Conservation (phyloP, 2,797 vertebrate species). For the Babyrousa celebensis region DNA sequence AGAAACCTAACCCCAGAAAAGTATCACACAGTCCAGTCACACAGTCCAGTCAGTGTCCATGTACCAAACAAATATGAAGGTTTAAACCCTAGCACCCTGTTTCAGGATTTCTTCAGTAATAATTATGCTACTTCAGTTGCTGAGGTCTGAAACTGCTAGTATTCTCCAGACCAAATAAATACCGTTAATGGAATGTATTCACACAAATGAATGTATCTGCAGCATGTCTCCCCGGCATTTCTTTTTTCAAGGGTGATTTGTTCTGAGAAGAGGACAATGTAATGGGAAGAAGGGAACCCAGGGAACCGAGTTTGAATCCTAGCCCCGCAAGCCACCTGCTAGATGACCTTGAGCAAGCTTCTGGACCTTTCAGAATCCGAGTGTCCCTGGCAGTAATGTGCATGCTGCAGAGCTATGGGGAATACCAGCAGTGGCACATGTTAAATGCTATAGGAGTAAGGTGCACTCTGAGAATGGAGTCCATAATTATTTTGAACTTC, state of each 20-base stretch:
- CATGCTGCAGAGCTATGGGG: background rate
- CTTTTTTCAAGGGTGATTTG: background rate
- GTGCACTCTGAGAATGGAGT: background rate
- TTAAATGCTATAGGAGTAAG: background rate
- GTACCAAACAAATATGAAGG: background rate
- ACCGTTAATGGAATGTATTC: background rate
- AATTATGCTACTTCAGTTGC: background rate
- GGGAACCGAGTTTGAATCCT: background rate
- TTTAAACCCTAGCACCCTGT: background rate
- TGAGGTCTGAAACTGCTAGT: background rate
- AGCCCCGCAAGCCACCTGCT: background rate
- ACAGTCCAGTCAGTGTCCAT: background rate
- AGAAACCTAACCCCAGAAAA: background rate
- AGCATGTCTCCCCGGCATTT: background rate
- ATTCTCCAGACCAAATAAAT: constrained; percentile 15
- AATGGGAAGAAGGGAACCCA: background rate
- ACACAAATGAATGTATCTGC: background rate
- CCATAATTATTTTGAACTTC: background rate
- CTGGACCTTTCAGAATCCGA: background rate
- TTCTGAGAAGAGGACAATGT: background rate
- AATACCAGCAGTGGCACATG: background rate
- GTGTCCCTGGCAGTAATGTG: background rate
- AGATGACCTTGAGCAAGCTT: background rate
- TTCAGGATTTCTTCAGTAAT: background rate
- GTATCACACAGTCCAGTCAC: background rate